phyloP scores from a whole-genome alignment of 2,797 vertebrate species.

The Botia almorhae region DNA sequence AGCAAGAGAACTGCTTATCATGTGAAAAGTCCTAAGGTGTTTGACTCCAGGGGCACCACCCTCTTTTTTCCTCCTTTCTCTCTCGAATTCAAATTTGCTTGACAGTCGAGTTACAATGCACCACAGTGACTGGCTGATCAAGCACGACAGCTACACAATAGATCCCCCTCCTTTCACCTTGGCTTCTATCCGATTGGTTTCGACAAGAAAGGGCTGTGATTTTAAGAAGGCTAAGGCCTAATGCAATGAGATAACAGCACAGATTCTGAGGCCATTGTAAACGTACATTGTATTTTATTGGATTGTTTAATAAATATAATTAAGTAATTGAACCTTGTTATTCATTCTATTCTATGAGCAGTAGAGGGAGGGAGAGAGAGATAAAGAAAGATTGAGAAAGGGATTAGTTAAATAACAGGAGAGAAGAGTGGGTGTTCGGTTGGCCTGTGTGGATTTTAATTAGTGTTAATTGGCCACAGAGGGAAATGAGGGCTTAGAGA shows the following conservation, averaged over 20 bases:
- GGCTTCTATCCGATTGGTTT: constrained; percentile 9
- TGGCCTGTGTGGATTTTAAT: constrained; percentile 76
- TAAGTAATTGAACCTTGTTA: constrained; percentile 64
- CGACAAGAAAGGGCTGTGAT: constrained; percentile 49
- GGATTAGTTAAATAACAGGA: constrained; percentile 57
- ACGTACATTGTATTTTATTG: background rate
- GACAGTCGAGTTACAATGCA: constrained; percentile 22
- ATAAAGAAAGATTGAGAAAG: constrained; percentile 51
- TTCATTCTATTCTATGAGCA: constrained; percentile 53
- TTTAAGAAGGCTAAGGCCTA: background rate
- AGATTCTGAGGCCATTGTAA: background rate
- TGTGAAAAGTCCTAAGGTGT: constrained; percentile 63
- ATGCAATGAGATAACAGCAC: background rate
- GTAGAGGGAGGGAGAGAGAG: constrained; percentile 51
- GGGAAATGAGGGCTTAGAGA: constrained; percentile 68
- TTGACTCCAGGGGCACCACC: constrained; percentile 53
- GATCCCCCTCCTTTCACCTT: constrained; percentile 24
- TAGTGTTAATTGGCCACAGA: constrained; percentile 81
- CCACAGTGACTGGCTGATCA: constrained; percentile 14
- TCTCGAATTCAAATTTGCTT: constrained; percentile 30
- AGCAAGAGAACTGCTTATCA: constrained; percentile 46
- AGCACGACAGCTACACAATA: constrained; percentile 20
- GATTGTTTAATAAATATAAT: constrained; percentile 43
- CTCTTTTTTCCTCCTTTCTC: constrained; percentile 40
- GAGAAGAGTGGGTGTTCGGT: constrained; percentile 66